phyloP scores from a whole-genome alignment of 2,113 vertebrate species.

The Phycodurus eques region DNA sequence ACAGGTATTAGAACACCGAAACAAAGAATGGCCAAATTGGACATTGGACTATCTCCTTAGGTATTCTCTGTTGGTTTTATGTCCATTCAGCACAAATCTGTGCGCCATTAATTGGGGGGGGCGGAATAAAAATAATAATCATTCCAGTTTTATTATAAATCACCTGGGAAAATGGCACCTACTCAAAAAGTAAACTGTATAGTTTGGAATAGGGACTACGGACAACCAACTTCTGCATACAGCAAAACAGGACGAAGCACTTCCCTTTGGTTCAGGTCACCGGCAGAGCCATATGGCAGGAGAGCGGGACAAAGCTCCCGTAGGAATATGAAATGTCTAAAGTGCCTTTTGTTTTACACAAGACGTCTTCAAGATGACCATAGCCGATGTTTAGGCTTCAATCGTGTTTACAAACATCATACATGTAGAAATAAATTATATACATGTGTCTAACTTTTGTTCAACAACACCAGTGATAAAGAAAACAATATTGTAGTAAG shows the following conservation, averaged over 20 bases:
- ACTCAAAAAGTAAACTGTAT: conserved; percentile 53
- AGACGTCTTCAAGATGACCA: too few relatives aligned
- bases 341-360: too few relatives aligned
- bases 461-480: too few relatives aligned
- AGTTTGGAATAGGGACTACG: conserved; percentile 33
- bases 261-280: too few relatives aligned
- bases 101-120: neutral
- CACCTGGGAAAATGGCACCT: conserved; percentile 40
- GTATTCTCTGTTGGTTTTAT: neutral
- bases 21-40: neutral
- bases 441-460: too few relatives aligned
- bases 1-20: neutral
- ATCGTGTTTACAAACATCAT: too few relatives aligned
- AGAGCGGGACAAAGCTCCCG: neutral
- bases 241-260: too few relatives aligned
- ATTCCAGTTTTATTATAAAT: conserved; percentile 64
- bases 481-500: too few relatives aligned
- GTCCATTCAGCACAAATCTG: neutral
- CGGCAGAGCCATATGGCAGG: neutral
- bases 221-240: too few relatives aligned
- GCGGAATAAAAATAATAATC: neutral
- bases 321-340: too few relatives aligned
- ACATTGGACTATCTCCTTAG: neutral
- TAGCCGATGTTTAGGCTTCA: too few relatives aligned
- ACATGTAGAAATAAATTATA: too few relatives aligned